A percentile compares a stretch with the other conserved stretches of the same genome.
phyloP scores from a whole-genome alignment of 30 jellyfish, hydroid and myxozoan species.

The Mastigias papua region DNA sequence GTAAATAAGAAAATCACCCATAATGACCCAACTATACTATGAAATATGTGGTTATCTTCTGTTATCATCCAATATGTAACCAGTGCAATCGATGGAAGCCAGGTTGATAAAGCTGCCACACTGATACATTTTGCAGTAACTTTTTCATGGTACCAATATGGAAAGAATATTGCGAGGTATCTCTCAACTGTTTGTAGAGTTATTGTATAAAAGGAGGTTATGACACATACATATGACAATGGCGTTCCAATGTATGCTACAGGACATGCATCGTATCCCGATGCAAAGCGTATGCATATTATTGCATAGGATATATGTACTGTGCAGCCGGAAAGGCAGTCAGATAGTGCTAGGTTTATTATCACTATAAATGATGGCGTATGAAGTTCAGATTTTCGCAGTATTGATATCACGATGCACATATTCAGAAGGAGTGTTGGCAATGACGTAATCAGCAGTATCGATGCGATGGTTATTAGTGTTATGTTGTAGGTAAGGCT shows the following conservation, averaged over 20 bases:
- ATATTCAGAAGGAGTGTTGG: conserved; percentile 39
- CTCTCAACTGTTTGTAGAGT: conserved; percentile 56
- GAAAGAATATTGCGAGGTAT: conserved; percentile 58
- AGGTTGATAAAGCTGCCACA: conserved; percentile 24
- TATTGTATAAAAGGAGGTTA: conserved; percentile 46
- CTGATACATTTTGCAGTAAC: conserved; percentile 3
- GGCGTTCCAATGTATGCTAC: conserved; percentile 63
- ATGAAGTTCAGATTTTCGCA: conserved; percentile 37
- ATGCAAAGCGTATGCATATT: conserved; percentile 17
- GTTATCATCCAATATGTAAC: conserved; percentile 39
- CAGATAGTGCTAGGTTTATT: conserved; percentile 54
- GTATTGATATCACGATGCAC: conserved; percentile 25
- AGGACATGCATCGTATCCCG: conserved; percentile 59
- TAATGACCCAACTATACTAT: conserved; percentile 39
- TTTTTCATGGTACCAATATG: conserved; percentile 70
- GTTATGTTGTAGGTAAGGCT: background rate
- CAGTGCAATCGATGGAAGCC: conserved; percentile 27
- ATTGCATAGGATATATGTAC: conserved; percentile 42
- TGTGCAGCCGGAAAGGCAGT: conserved; percentile 45
- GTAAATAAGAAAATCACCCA: background rate
- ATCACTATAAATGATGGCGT: conserved; percentile 55
- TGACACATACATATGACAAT: conserved; percentile 38
- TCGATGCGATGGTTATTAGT: conserved; percentile 1
- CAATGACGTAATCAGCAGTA: conserved; percentile 2
- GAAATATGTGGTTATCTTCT: conserved; percentile 18